Evolutionary conservation across 2,113 vertebrate genomes (phyloP).

Genomic region (Anser cygnoides): DNA sequence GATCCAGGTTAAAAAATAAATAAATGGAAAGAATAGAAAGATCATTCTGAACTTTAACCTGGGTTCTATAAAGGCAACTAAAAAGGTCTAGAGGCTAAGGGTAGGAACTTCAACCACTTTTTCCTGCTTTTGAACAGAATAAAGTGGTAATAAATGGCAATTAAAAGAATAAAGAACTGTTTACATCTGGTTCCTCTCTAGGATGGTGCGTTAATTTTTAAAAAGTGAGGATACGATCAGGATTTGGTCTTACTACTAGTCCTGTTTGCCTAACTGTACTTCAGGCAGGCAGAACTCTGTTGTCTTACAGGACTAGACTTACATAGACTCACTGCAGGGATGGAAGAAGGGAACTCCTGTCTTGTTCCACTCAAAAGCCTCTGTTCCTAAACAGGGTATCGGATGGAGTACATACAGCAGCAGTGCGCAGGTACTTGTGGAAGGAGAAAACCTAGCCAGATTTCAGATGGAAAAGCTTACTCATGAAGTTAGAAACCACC

Average conservation of each 20-base stretch:
- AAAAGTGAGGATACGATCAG: not conserved
- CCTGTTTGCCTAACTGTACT: not conserved
- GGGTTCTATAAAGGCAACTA: not conserved
- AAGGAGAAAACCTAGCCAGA: not conserved
- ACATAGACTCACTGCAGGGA: no score
- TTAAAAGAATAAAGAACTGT: not conserved
- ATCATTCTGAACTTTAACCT: not conserved
- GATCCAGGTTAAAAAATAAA: not conserved
- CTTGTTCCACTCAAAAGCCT: not conserved
- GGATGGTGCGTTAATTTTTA: not conserved
- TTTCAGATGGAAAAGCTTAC: not conserved
- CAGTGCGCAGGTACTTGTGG: not conserved
- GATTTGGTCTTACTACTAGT: not conserved
- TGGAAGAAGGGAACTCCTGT: not conserved
- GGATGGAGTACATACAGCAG: not conserved
- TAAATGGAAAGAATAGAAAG: not conserved
- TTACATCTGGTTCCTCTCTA: not conserved
- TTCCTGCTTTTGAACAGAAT: not conserved
- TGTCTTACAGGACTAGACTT: accelerated
- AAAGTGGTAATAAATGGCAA: not conserved
- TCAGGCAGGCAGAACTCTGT: not conserved
- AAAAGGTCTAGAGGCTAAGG: not conserved
- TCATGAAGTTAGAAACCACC: not conserved
- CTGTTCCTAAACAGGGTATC: not conserved
- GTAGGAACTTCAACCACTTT: not conserved